Base-by-base conservation (phyloP, 2,113 vertebrate species). In the Notarius lentiginosus region DNA sequence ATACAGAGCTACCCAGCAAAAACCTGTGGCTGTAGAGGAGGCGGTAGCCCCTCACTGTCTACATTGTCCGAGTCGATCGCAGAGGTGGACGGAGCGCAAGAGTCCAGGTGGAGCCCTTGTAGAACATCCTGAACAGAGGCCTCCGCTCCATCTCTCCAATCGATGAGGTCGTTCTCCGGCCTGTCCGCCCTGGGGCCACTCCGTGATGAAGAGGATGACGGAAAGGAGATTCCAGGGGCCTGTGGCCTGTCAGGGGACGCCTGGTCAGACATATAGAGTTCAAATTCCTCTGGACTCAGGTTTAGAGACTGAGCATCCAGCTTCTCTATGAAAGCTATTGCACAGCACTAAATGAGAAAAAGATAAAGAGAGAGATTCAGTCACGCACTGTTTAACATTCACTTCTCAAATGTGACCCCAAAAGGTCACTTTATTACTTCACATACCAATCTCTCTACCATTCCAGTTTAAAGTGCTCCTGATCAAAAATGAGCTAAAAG, bases 301-400 rank as follows among this genome's bases (percentile, higher is more conserved):
- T 99, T 99, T 86, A 99, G 92, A 55, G 97, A 98, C 92, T 98
- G 97, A 66, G 96, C 98, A 15, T 99, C 98, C 88, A 99, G 92
- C 88, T 99, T 99, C 92, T 99, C 98, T 83, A 99, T 99, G 94
- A 99, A 99, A 86, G 98, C 96, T 91, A 99, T 97, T 0, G 97
- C 97, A 51, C 98, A 99, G 91, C 98, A 99, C 98, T 99, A 89
- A 7, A 60, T 77, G 90, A 88, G 47, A 41, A 60, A 24, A 4
- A 51, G 15, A 24, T 24, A 55, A 17, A 58, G 14, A 22, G 51
- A 75, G 55, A 83, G 12, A 22, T 12, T 82, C 22, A 17, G 20
- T 79, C 24, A 77, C 7, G 7, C 22, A 12, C 11, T 6, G 20
- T 49, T 82, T 63, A 49, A 49, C 60, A 63, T 63, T 20, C 22